Base-by-base conservation (phyloP, 2,113 vertebrate species). In the Uria aalge region DNA sequence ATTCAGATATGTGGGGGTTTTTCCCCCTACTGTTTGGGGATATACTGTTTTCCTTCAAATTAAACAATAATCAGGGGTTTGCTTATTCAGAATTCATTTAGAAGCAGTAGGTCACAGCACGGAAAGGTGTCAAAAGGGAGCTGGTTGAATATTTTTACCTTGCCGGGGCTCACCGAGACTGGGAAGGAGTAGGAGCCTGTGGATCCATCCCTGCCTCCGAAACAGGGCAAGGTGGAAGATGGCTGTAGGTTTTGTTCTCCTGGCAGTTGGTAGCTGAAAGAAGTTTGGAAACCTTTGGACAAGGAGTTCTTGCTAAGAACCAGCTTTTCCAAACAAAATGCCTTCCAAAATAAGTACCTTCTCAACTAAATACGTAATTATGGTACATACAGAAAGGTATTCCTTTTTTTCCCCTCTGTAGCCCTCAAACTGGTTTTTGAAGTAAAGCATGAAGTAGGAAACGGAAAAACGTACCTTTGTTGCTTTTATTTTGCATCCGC, bases 151-250 rank as follows among this genome's bases (percentile, higher is more conserved):
- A 24, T 71, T 59, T 68, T 32, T 19, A 7, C 83, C 27, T 73
- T 14, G 12, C 40, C 50, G 45, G 41, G 40, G 11, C 47, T 90
- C 52, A 32, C 10, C 2, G 5, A 38, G 45, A 8, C 8, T 15
- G 47, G 66, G 55, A 32, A 43, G 45, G 27, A 56, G 19, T 29
- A 12, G 67, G 50, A 85, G 15, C 50, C 36, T 45, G 26, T 0
- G 4, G n/a, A 13, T 55, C 32, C 3, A 0, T 48, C 18, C 1
- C 67, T 34, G 41, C 36, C 38, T n/a, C 24, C 2, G 0, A 48
- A 43, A 13, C 4, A 5, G 40, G 57, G 30, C 34, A 50, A 43
- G 43, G n/a, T 15, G 41, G 32, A 48, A 47, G 43, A 24, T 15
- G 43, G 22, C 55, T 12, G n/a, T 5, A 14, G 48, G 34, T 45